Evolutionary conservation across 2,113 vertebrate genomes (phyloP), one percentile per base, ranked within the genome.

Genomic region (Brachyhypopomus gauderio): DNA sequence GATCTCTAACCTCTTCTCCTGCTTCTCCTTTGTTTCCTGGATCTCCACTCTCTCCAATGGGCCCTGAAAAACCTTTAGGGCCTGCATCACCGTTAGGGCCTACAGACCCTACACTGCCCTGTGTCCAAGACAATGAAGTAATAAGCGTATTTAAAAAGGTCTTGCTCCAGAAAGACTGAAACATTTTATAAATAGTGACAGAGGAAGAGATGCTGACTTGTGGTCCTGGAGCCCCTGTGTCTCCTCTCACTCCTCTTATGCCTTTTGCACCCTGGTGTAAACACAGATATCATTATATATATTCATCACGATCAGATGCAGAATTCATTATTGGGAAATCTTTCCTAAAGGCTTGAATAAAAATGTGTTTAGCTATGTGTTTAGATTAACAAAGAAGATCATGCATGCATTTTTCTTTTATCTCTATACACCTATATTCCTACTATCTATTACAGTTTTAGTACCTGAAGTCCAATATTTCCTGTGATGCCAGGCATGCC

Each of bases 231-330:
- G 87, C 92, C 72, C 96, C 96, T 0, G 41, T 1, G 2, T 96
- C 92, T 73, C 95, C 96, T 88, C 91, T 93, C 3, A 56, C 63
- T 56, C 96, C 96, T 0, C 78, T 85, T 0, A 88, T 79, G 72
- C 96, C 95, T 6, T 67, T 14, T 0, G 88, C 75, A 22, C 96
- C 96, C 95, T 97, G 3, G 59, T 58, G 60, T 48, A 70, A 69
- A 60, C 14, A 59, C 20, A 82, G 60, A 38, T 2, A 41, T 6
- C 72, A 48, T 62, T 3, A 30, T 30, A 30, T 1, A 30, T 30
- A 30, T 30, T 30, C 30, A 30, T 30, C 30, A 30, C 1, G 30
- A 30, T 30, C 30, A 71, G 19, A 20, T 9, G 3, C 19, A 12
- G 45, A 52, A 52, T 14, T 14, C 45, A 52, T 14, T 52, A 52